Evolutionary conservation across 2,797 vertebrate genomes (phyloP), one percentile per base, ranked within the genome.

Genomic region (Sebastes nivosus): DNA sequence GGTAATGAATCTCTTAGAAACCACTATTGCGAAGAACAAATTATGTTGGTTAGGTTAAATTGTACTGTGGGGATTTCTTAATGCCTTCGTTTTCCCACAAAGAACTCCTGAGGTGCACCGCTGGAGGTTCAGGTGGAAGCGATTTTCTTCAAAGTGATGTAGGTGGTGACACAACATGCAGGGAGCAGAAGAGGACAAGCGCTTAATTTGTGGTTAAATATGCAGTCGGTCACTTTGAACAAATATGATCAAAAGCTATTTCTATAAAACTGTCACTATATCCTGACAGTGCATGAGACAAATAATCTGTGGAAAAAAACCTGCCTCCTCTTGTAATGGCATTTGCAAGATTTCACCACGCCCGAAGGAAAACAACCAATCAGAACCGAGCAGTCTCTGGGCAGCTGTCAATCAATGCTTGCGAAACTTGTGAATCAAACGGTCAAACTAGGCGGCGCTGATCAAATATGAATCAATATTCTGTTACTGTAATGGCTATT

Each of bases 121-220:
- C 72, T 30, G 55, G 82, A 76, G 65, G 16, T 65, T 77, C 78
- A 75, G 50, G 60, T 87, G 81, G 70, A 79, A 88, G 25, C 55
- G 22, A 78, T 89, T 82, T 80, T 20, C 57, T 38, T 64, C 25
- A 82, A 61, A 58, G 36, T 9, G 50, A 42, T 2, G 4, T 25
- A n/a, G 16, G n/a, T 72, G 73, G 71, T 2, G 24, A 74, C 20
- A 38, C 12, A 8, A 34, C 36, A n/a, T 14, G 20, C 18, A 46
- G 22, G 27, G 32, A 54, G 58, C 24, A 16, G 13, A 18, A 16
- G 13, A 18, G 16, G 63, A 59, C 6, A 32, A 52, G 30, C 24
- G 59, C 14, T 67, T n/a, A 0, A 52, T 76, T 52, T 38, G 12
- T 63, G 5, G 27, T 72, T n/a, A 32, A 29, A 50, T 46, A 6